phyloP scores from a whole-genome alignment of 2,888 invertebrate species.

The Sipha maydis region DNA sequence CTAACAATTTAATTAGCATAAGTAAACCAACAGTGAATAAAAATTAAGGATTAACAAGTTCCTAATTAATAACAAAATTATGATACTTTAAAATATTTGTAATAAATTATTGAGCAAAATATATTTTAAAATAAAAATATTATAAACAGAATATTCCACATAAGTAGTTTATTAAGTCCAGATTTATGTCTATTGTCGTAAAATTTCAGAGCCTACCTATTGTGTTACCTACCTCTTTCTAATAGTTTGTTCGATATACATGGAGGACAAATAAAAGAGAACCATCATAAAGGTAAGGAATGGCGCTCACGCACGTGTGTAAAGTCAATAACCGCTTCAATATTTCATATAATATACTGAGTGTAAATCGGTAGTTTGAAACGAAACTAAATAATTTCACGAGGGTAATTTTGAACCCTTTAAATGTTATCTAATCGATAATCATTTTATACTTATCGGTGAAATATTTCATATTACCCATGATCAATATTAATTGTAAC shows the following conservation, averaged over 20 bases:
- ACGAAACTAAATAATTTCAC: constrained; percentile 33
- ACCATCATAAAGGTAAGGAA: constrained; percentile 52
- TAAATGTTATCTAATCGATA: constrained; percentile 33
- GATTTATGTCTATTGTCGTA: constrained; percentile 12
- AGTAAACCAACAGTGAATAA: background rate
- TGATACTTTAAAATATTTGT: background rate
- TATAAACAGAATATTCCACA: background rate
- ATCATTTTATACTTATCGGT: too few species aligned
- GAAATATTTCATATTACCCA: too few species aligned
- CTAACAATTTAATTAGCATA: background rate
- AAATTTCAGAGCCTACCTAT: constrained; percentile 42
- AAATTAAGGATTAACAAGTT: background rate
- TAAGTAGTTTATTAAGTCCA: background rate
- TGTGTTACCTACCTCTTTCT: constrained; percentile 31
- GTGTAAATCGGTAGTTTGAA: constrained; percentile 3
- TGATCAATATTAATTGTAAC: background rate
- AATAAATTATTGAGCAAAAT: background rate
- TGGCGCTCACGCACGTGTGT: constrained; percentile 58
- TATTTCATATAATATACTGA: constrained; percentile 40
- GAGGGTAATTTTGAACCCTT: constrained; percentile 31
- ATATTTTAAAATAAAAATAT: background rate
- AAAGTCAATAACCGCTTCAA: constrained; percentile 62
- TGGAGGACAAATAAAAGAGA: constrained; percentile 50
- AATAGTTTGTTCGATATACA: constrained; percentile 56
- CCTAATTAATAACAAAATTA: background rate